Evolutionary conservation across 2,888 invertebrate genomes (phyloP), one percentile per base, ranked within the genome.

Genomic region (Melanchra persicariae): DNA sequence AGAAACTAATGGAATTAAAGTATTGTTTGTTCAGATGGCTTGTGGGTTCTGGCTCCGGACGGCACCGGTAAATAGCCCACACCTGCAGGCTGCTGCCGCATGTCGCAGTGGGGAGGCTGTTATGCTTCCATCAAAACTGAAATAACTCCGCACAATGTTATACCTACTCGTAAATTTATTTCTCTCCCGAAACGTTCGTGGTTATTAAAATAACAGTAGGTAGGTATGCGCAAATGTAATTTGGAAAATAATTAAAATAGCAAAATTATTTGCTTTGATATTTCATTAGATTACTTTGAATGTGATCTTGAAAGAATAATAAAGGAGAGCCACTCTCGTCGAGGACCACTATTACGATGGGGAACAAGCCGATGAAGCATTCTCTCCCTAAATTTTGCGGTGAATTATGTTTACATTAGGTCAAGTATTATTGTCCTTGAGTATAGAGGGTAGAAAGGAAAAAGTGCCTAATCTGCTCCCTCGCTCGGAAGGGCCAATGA

Each of bases 11-110:
- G 83, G 87, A 86, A 88, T 87, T 87, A 92, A 91, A 91, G 89
- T 87, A 88, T 88, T 93, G 89, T 93, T 92, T 90, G 89, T 74
- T 83, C 83, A 87, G 86, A 81, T 88, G 87, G 81, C 82, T 87
- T 85, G 81, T 87, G 87, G 81, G 79, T 87, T 85, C 87, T 84
- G 15, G 0, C 15, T 17, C 45, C 83, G 86, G 81, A 82, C 76
- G 80, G 82, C 70, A 79, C 51, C 57, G 37, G 88, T 79, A 87
- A 87, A 87, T 78, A 87, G 74, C 51, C 59, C 77, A 80, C 52
- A 77, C 67, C 67, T 60, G 55, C 45, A 57, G 40, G 45, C 52
- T 22, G 26, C 26, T 45, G 54, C 22, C 40, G 34, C 54, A 37
- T 51, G 51, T 12, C 40, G 34, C 49, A 37, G 57, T 43, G 26